phyloP scores from a whole-genome alignment of 2,888 invertebrate genomes.

The Mycalesis mineus region DNA sequence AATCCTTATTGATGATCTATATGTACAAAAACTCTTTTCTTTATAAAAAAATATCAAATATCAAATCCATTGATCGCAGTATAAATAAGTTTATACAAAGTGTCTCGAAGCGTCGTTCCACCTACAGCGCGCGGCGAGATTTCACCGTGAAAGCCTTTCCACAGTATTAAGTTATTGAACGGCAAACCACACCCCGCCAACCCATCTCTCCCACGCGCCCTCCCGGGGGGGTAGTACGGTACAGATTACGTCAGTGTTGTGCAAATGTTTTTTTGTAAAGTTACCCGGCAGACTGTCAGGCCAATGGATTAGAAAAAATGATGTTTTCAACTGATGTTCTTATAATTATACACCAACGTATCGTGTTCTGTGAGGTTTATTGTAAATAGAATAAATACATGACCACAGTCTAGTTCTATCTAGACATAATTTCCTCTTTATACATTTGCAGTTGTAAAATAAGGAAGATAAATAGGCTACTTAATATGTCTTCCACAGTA shows the following conservation, averaged over 20 bases:
- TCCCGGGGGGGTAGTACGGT: constrained; percentile 31
- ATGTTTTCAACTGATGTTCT: not conserved
- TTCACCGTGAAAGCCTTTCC: constrained; percentile 77
- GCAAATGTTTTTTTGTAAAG: constrained; percentile 18
- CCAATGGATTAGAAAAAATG: constrained; percentile 6
- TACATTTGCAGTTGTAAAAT: no score
- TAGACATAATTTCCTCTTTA: no score
- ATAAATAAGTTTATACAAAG: constrained; percentile 27
- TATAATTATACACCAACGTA: not conserved
- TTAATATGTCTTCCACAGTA: no score
- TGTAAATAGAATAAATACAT: no score
- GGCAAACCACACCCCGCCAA: constrained; percentile 78
- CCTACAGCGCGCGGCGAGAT: constrained; percentile 70
- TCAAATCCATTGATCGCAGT: not conserved
- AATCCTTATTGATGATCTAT: no score
- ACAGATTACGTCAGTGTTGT: constrained; percentile 50
- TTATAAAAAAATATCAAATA: no score
- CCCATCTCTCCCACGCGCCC: constrained; percentile 49
- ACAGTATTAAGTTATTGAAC: constrained; percentile 79
- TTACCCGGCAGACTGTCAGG: not conserved
- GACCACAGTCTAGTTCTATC: no score
- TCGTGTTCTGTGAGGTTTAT: not conserved
- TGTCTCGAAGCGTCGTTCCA: constrained; percentile 45
- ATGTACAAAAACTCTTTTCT: no score
- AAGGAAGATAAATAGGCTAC: no score